Evolutionary conservation across 2,113 vertebrate species (phyloP).

Genomic region (Tapirus terrestris): DNA sequence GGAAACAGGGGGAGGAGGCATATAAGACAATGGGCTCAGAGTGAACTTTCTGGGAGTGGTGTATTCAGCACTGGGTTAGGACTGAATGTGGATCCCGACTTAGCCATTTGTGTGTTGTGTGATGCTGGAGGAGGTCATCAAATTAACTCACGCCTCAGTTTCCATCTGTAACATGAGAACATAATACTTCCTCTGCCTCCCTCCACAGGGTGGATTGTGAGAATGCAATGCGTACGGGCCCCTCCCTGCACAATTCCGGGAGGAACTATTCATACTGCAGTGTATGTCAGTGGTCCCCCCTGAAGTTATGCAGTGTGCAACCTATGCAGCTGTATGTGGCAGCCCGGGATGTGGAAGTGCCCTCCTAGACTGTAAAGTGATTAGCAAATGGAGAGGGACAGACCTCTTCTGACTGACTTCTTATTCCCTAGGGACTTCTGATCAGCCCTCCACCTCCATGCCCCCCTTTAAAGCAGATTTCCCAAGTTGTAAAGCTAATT

Average conservation of each 20-base stretch:
- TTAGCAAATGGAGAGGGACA: not conserved
- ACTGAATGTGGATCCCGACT: not conserved
- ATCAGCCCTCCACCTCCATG: not conserved
- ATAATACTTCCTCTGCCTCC: not conserved
- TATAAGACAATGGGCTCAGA: not conserved
- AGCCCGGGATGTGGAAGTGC: not conserved
- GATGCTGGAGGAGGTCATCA: not conserved
- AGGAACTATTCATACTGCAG: not conserved
- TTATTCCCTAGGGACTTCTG: not conserved
- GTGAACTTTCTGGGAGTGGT: not conserved
- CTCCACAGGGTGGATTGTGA: not conserved
- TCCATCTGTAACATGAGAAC: not conserved
- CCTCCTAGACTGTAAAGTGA: not conserved
- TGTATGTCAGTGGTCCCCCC: rapidly evolving
- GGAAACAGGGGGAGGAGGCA: not conserved
- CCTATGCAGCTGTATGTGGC: not conserved
- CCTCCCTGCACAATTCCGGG: not conserved
- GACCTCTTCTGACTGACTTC: not conserved
- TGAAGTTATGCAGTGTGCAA: not conserved
- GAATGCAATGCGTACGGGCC: not conserved
- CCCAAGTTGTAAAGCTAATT: slow-evolving; percentile 66
- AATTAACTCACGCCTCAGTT: not conserved
- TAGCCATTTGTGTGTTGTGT: not conserved
- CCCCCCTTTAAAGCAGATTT: slow-evolving; percentile 37
- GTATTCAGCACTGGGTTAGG: not conserved